Evolutionary conservation across 2,113 vertebrate species (phyloP).

Genomic region (Butorides virescens): DNA sequence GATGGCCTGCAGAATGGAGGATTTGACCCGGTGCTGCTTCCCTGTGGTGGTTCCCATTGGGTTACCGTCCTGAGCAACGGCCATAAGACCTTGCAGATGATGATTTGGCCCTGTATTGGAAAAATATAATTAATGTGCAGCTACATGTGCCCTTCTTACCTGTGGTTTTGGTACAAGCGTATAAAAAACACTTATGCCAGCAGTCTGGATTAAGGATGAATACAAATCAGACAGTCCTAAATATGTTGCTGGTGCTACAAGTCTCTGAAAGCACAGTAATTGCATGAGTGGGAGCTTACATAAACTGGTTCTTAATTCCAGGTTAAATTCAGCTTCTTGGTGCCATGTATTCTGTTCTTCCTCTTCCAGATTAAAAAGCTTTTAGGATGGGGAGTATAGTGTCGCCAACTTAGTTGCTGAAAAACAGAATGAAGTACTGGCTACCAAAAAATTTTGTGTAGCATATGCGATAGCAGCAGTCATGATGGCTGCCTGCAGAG

Average conservation of each 20-base stretch:
- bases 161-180: not conserved
- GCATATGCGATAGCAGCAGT: not conserved
- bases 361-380: not conserved
- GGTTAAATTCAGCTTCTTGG: not conserved
- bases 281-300: not conserved
- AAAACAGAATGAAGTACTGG: not conserved
- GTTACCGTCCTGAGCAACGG: not conserved
- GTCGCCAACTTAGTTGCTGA: not conserved
- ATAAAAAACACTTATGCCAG: not conserved
- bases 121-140: not conserved
- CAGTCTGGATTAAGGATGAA: not conserved
- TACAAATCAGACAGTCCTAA: not conserved
- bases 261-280: not conserved
- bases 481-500: not conserved
- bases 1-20: not conserved
- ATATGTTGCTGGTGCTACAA: not conserved
- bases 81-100: not conserved
- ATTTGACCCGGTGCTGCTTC: not conserved
- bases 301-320: not conserved
- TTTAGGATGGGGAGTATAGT: not conserved
- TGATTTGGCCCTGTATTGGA: not conserved
- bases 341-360: not conserved
- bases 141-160: not conserved
- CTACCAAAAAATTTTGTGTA: not conserved
- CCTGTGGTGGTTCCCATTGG: not conserved